These are phyloP conservation scores for Antrozous pallidus DNA, from an alignment of 2,797 vertebrate species.

Conservation along the genomic window DNA sequence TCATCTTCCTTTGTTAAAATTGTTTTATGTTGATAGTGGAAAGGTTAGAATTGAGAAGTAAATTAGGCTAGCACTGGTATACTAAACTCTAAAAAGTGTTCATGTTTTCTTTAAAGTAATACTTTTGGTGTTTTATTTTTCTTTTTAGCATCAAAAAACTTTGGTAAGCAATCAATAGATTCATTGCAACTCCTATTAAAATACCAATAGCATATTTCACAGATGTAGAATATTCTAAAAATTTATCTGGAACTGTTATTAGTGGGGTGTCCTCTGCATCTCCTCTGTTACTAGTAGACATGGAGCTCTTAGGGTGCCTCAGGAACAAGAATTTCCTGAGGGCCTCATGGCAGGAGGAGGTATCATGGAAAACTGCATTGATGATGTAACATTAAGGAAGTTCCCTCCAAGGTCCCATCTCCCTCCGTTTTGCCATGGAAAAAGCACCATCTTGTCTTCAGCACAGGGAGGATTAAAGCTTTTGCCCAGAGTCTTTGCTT, in stretches of 20 bases:
- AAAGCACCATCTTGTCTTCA: background rate
- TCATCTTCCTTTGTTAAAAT: constrained; percentile 25
- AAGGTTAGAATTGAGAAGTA: constrained; percentile 8
- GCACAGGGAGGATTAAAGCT: background rate
- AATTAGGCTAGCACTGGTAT: background rate
- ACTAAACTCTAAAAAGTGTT: background rate
- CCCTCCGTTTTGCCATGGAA: background rate
- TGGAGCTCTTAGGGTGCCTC: background rate
- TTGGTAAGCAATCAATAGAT: background rate
- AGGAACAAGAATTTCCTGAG: background rate
- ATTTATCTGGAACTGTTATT: background rate
- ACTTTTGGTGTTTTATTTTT: background rate
- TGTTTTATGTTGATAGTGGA: background rate
- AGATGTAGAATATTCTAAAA: background rate
- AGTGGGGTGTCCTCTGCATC: background rate
- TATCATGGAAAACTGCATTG: background rate
- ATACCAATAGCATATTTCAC: background rate
- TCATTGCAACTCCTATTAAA: background rate
- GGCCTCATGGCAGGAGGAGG: background rate
- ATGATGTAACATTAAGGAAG: background rate
- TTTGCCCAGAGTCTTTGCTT: background rate
- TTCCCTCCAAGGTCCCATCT: background rate
- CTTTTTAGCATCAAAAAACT: background rate
- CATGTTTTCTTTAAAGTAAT: background rate
- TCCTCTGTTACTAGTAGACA: background rate